Percentiles rank a stretch among this genome's conserved stretches.
These are phyloP conservation scores for Lithophane ornitopus DNA, from an alignment of 2,888 invertebrate genomes.

Conservation along the genomic window DNA sequence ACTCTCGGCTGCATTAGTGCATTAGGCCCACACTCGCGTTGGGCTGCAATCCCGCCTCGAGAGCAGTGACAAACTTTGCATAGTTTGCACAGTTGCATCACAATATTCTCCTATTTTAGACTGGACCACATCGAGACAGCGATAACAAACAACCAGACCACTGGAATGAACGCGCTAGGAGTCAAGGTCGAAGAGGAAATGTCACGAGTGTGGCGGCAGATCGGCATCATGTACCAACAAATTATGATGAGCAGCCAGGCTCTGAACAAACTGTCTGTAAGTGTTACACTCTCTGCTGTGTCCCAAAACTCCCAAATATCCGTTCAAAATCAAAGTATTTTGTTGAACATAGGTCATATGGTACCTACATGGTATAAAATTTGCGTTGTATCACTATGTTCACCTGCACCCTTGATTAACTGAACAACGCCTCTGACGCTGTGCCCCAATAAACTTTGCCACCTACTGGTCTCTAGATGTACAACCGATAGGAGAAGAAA, in stretches of 20 bases:
- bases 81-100: neutral
- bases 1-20: neutral
- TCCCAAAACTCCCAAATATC: neutral
- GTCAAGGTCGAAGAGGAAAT: conserved; percentile 95
- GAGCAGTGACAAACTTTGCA: neutral
- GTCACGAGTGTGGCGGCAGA: conserved; percentile 97
- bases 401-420: neutral
- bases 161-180: conserved; percentile 93
- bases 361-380: no score
- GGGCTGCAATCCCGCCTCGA: neutral
- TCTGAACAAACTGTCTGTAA: conserved; percentile 92
- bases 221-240: conserved; percentile 96
- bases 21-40: neutral
- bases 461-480: neutral
- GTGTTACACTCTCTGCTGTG: conserved; percentile 28
- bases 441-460: neutral
- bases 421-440: neutral
- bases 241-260: conserved; percentile 94
- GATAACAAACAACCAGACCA: conserved; percentile 93
- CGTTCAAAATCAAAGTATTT: no score
- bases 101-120: conserved; percentile 74
- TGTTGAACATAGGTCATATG: no score
- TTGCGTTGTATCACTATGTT: no score
- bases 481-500: neutral
- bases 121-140: conserved; percentile 93